Evolutionary conservation across 2,888 invertebrate species (phyloP).

Genomic region (Epiblema foenella): DNA sequence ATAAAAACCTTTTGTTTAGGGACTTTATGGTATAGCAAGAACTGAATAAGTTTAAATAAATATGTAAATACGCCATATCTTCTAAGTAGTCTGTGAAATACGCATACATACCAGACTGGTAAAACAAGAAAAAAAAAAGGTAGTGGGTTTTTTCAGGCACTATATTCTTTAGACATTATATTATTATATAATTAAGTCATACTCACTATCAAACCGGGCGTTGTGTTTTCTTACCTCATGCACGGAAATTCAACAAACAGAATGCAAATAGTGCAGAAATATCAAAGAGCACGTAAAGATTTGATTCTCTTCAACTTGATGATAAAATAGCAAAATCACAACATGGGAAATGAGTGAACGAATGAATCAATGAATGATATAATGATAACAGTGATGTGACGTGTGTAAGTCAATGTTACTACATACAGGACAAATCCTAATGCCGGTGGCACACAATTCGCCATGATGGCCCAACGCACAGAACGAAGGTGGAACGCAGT

Average conservation of each 20-base stretch:
- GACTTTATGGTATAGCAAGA: background rate
- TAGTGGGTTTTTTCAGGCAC: background rate
- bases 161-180: background rate
- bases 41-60: background rate
- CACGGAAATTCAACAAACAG: conserved; percentile 5
- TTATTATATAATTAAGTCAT: background rate
- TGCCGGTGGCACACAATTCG: too few species aligned
- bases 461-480: too few species aligned
- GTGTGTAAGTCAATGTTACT: background rate
- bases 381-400: background rate
- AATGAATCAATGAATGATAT: background rate
- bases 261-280: background rate
- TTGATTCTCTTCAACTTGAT: background rate
- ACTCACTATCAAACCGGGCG: background rate
- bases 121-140: background rate
- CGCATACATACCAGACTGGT: background rate
- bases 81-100: too few species aligned
- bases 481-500: too few species aligned
- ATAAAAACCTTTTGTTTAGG: background rate
- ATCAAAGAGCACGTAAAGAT: too few species aligned
- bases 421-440: too few species aligned
- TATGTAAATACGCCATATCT: too few species aligned
- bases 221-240: conserved; percentile 6
- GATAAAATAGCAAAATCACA: background rate
- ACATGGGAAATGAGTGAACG: conserved; percentile 13